Base-by-base conservation (phyloP, 2,888 invertebrate species). In the Cyclophora albipunctata region DNA sequence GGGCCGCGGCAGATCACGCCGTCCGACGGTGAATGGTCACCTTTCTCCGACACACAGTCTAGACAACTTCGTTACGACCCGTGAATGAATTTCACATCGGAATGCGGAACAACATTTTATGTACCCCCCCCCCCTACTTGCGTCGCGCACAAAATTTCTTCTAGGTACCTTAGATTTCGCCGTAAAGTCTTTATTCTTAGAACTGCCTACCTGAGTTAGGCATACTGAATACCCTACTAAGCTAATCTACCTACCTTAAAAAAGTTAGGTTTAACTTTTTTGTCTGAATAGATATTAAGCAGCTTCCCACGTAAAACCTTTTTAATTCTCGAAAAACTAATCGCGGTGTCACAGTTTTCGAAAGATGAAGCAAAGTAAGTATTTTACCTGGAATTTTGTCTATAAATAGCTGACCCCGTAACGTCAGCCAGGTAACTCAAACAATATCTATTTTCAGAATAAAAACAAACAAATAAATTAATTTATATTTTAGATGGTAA, bases 11-110 rank as follows among this genome's bases (percentile, higher is more conserved):
- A 58, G 64, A 20, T 20, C 20, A 63, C 60, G 63, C 64, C 69
- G 69, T 73, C 67, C 69, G 73, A 70, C 79, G 81, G 84, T 82
- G 85, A 86, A 84, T 86, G 86, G 84, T 82, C 83, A 87, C 87
- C 87, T 88, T 88, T 88, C 87, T 84, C 87, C 87, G 86, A 81
- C 86, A 78, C 78, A 81, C 80, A 75, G 87, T 87, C 86, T 87
- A 83, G 86, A 82, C 84, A 73, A 75, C 73, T 81, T 78, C 73
- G 78, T 72, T 75, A 71, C 79, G 76, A 75, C 77, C 83, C 71
- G 81, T 87, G 84, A 86, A 86, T 87, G 87, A 86, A 82, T 78
- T 80, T 74, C 75, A 75, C 80, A 76, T 79, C 58, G 85, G 87
- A 86, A 87, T 86, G 85, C 85, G 85, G 87, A 84, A 85, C 82